These are phyloP conservation scores for Seira ritae DNA, from an alignment of 2,888 invertebrate species.

Conservation along the genomic window DNA sequence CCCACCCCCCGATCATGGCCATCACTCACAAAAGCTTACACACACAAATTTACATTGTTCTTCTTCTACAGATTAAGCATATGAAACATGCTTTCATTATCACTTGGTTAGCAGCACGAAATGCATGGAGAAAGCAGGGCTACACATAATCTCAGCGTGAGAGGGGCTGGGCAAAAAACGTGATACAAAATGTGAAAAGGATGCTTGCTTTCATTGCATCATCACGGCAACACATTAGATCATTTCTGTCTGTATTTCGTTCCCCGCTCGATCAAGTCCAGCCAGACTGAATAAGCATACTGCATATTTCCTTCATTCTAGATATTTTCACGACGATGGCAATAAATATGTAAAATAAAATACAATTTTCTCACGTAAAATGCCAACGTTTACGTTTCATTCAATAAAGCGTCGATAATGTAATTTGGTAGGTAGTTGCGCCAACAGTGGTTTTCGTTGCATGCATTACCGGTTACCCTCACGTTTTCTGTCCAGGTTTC, in stretches of 20 bases:
- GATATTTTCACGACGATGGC: too few relatives aligned
- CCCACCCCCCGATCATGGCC: neutral
- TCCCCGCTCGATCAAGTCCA: too few relatives aligned
- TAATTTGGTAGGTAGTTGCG: neutral
- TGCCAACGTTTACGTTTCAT: neutral
- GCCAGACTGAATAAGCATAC: too few relatives aligned
- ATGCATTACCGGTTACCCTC: neutral
- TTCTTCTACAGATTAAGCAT: neutral
- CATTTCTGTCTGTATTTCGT: too few relatives aligned
- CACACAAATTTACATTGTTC: slow-evolving; percentile 1
- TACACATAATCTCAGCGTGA: slow-evolving; percentile 39
- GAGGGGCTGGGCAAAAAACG: too few relatives aligned
- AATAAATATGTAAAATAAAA: neutral
- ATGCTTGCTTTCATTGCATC: too few relatives aligned
- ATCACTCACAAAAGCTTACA: neutral
- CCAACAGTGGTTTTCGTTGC: neutral
- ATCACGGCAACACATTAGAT: too few relatives aligned
- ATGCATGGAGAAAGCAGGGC: neutral
- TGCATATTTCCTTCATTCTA: too few relatives aligned
- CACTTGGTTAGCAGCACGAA: slow-evolving; percentile 47
- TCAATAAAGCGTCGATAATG: slow-evolving; percentile 16
- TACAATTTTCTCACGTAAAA: slow-evolving; percentile 12
- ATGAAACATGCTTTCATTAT: slow-evolving; percentile 29
- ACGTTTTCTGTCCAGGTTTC: neutral
- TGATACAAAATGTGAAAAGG: too few relatives aligned